Evolutionary conservation across 2,797 vertebrate genomes (phyloP).

Genomic region (Anas bernieri): DNA sequence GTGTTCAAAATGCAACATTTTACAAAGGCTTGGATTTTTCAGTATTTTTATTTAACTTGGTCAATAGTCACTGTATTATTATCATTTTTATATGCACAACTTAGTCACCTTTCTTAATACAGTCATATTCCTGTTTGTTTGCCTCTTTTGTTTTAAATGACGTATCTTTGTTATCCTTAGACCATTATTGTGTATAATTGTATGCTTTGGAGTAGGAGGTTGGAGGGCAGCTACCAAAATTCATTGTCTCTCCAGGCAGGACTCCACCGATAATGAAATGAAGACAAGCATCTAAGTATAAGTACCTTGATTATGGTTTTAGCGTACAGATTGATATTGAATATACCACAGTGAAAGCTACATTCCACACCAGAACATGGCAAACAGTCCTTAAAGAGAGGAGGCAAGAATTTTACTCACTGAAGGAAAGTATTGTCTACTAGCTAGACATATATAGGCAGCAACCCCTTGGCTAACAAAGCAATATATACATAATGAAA

Average conservation of each 20-base stretch:
- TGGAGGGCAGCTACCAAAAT: background rate
- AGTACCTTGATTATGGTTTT: background rate
- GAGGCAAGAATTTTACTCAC: background rate
- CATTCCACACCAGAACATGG: background rate
- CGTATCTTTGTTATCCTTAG: background rate
- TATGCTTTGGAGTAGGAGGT: background rate
- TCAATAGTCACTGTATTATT: background rate
- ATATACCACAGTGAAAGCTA: background rate
- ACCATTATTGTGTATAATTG: background rate
- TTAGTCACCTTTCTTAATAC: background rate
- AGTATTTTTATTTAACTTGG: background rate
- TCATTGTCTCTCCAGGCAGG: background rate
- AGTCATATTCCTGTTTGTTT: background rate
- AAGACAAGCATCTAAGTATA: background rate
- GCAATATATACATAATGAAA: background rate
- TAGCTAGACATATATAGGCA: background rate
- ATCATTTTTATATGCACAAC: background rate
- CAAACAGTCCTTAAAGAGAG: background rate
- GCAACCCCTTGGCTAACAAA: background rate
- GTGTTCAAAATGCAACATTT: background rate
- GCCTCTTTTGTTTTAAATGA: background rate
- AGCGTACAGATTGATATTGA: background rate
- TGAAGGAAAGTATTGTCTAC: background rate
- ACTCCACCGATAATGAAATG: background rate
- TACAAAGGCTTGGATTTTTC: background rate